Conservation (phyloP, 1,140 invertebrate species). For the Dreissena polymorpha region DNA sequence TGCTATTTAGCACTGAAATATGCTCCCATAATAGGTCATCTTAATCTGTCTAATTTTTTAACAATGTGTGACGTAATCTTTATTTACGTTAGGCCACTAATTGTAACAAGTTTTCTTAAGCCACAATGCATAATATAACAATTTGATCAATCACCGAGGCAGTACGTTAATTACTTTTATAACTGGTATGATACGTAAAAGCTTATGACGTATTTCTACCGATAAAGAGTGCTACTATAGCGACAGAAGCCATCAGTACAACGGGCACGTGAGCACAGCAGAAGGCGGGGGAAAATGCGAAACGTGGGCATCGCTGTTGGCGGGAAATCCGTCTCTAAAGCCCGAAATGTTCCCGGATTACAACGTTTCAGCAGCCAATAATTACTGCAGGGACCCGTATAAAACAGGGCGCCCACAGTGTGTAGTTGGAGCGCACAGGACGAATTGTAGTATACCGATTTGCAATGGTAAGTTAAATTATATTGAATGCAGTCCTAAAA, state of each 20-base stretch:
- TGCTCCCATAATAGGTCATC: no score
- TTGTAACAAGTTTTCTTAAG: no score
- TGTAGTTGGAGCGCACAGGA: neutral
- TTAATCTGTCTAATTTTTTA: no score
- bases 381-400: neutral
- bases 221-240: constrained; percentile 23
- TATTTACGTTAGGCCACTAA: no score
- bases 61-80: no score
- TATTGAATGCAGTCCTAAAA: no score
- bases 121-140: no score
- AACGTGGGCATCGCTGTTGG: neutral
- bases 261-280: constrained; percentile 1
- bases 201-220: neutral
- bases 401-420: constrained; percentile 5
- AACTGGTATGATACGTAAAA: neutral
- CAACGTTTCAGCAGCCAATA: constrained; percentile 1
- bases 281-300: neutral
- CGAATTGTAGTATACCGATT: constrained; percentile 7
- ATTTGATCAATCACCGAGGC: no score
- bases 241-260: neutral
- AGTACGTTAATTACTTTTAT: neutral
- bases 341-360: no score
- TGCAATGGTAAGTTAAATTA: neutral
- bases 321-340: neutral
- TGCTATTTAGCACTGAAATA: no score